Base-by-base conservation (phyloP, 2,888 invertebrate genomes). In the Stegophylla sp. region DNA sequence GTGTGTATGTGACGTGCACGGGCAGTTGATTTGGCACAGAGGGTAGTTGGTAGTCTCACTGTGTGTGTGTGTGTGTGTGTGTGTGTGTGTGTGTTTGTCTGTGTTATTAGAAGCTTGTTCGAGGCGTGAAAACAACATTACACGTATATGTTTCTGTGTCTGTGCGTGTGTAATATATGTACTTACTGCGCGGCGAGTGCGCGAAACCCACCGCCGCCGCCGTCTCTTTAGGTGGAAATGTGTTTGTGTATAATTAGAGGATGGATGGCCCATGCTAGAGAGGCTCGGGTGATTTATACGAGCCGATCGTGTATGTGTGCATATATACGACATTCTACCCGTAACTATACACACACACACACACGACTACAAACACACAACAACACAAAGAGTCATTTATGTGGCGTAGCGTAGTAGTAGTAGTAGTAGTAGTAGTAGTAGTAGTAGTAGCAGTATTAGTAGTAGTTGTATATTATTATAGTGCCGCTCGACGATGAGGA, bases 181-280 rank as follows among this genome's bases (percentile, higher is more conserved):
- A 34, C 34, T 34, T 34, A 34, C n/a, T 5, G 48, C 5, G 48
- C 17, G 9, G 2, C 4, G n/a, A 15, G 0, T n/a, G n/a, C 23
- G 72, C 43, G 72, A 43, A 43, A 26, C 41, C 12, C 43, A 53
- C 23, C 41, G 53, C 7, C 5, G 15, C 71, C 23, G 43, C 15
- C 23, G 20, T 28, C 15, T n/a, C 41, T n/a, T n/a, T n/a, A 51
- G n/a, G 72, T 7, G 53, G n/a, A 43, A 66, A 76, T 41, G 75
- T 67, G 56, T 66, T 67, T 43, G 53, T 67, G 75, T 67, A 67
- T 77, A 77, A 77, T 77, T 77, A 77, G 67, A 45, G 76, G 45
- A 73, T 13, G 17, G 72, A 73, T 26, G 43, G 51, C 51, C 34
- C 15, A 17, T 12, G 51, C n/a, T n/a, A 20, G n/a, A 9, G 4